Evolutionary conservation across 1,140 invertebrate genomes (phyloP).

Genomic region (Mercenaria mercenaria): DNA sequence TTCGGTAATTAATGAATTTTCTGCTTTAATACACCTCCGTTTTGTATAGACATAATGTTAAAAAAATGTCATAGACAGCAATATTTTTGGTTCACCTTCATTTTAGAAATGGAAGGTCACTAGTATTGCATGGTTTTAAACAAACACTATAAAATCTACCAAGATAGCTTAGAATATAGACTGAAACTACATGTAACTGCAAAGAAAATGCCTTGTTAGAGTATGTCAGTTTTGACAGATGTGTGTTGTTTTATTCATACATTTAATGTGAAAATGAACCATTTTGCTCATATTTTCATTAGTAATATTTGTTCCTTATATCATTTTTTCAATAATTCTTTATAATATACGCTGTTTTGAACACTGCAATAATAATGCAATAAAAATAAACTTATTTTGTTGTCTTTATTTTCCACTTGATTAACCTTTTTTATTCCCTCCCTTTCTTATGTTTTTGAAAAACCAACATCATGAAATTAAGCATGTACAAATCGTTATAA

Average conservation of each 20-base stretch:
- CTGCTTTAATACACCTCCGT: too few species aligned
- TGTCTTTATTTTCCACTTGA: background rate
- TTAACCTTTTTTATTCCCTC: background rate
- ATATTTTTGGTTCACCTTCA: too few species aligned
- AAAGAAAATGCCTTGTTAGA: background rate
- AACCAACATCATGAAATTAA: background rate
- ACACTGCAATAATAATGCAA: conserved; percentile 33
- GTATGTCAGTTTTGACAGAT: too few species aligned
- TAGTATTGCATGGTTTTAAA: too few species aligned
- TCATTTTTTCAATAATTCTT: background rate
- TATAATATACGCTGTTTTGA: conserved; percentile 1
- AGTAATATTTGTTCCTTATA: background rate
- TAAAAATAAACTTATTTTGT: background rate
- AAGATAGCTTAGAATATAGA: too few species aligned
- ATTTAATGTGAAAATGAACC: background rate
- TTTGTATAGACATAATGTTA: too few species aligned
- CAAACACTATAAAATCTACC: too few species aligned
- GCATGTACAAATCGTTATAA: background rate
- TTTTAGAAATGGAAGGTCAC: too few species aligned
- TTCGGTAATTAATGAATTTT: too few species aligned
- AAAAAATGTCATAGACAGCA: too few species aligned
- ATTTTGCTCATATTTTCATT: conserved; percentile 19
- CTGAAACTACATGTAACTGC: too few species aligned
- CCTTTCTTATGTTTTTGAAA: background rate
- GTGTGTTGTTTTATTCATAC: too few species aligned